Base-by-base conservation (phyloP, 2,113 vertebrate genomes). In the Perca flavescens region DNA sequence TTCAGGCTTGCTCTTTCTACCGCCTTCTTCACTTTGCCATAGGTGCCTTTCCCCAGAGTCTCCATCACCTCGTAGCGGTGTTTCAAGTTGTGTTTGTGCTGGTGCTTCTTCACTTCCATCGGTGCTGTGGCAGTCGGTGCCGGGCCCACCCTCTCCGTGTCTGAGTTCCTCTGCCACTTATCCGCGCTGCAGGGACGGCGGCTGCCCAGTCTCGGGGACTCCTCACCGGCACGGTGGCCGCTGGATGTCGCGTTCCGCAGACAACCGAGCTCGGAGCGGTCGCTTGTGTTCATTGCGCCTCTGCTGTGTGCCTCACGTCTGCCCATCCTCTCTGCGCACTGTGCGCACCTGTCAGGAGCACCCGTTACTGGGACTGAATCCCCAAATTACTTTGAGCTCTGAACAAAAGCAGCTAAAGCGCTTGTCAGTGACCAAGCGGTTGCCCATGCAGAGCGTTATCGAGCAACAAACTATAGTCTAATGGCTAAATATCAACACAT, bases 1-100 rank as follows among this genome's bases (percentile, higher is more conserved):
- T 82, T 94, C 43, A 91, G 89, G 40, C 87, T 95, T 1, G 83
- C 58, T 74, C 92, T 95, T 86, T 96, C 96, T 31, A 94, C 81
- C 10, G 94, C 96, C 84, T 86, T 95, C 93, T 95, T 96, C 79
- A 96, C 96, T 85, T 96, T 96, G 0, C 96, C 96, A 56, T 96
- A 96, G 1, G 96, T 93, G 52, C 96, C 96, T 79, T 86, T 95
- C 13, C 96, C 96, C 61, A 96, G 88, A 6, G 95, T 96, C 94
- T 96, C 95, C 93, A 96, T 92, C 75, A 96, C 88, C 74, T 95
- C 94, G 31, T 95, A 96, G 34, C 95, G 94, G 90, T 95, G 95
- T 25, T 94, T 96, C 40, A 96, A 79, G 76, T 95, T 96, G 91
- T 96, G 96, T 70, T 96, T 96, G 91, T 96, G 96, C 79, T 94